Conservation (phyloP, 2,113 vertebrate species). For the Phocoena sinus region DNA sequence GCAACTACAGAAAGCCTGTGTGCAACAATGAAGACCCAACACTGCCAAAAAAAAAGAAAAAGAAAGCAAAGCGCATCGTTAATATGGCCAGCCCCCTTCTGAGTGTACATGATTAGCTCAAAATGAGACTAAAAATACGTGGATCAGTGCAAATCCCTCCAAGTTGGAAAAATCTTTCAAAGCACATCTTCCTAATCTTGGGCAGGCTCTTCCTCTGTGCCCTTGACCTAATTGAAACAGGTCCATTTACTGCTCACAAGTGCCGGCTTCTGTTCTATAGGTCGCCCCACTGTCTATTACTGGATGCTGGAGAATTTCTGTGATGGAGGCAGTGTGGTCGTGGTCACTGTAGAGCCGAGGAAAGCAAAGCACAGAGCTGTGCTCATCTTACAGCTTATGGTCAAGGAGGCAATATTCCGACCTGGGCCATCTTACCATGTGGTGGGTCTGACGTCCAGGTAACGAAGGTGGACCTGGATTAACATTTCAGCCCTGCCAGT, state of each 20-base stretch:
- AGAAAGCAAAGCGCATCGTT: background rate
- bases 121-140: background rate
- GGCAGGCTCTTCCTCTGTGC: background rate
- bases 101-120: background rate
- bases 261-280: background rate
- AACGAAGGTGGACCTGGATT: background rate
- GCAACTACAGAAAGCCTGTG: too few species aligned
- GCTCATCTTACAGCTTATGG: background rate
- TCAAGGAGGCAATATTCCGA: too few species aligned
- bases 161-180: background rate
- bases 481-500: background rate
- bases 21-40: too few species aligned
- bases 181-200: background rate
- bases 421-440: background rate
- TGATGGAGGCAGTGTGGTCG: rapidly evolving
- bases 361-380: background rate
- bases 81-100: background rate
- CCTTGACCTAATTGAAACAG: background rate
- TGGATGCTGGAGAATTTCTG: background rate
- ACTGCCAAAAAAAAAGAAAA: too few species aligned
- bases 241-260: background rate
- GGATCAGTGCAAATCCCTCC: background rate
- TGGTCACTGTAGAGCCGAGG: background rate
- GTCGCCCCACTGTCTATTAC: background rate
- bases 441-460: background rate